phyloP scores from a whole-genome alignment of 2,113 vertebrate species.

The Struthio camelus region DNA sequence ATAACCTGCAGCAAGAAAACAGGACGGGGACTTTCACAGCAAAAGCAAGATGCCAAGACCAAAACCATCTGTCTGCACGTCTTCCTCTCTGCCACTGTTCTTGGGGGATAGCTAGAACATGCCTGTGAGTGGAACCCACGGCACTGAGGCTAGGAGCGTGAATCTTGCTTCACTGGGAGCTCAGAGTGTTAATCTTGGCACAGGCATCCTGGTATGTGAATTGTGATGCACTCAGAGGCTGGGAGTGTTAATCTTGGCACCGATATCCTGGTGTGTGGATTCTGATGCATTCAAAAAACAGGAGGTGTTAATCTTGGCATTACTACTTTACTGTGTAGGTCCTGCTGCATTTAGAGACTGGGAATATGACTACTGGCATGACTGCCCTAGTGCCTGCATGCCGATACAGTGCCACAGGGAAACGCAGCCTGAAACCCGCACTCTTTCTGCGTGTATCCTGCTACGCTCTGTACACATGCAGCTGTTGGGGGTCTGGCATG shows the following conservation, averaged over 20 bases:
- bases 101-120: conserved; percentile 5
- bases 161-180: not conserved
- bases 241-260: conserved; percentile 49
- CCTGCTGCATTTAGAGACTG: conserved; percentile 13
- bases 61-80: conserved; percentile 26
- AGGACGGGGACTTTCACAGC: not conserved
- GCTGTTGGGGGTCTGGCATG: not conserved
- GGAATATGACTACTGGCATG: not conserved
- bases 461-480: not conserved
- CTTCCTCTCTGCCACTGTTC: not conserved
- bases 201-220: not conserved
- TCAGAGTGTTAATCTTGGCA: conserved; percentile 36
- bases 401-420: not conserved
- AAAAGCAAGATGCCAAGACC: conserved; percentile 6
- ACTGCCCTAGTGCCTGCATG: not conserved
- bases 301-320: conserved; percentile 48
- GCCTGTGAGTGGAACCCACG: not conserved
- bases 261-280: not conserved
- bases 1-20: conserved; percentile 68
- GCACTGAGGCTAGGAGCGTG: not conserved
- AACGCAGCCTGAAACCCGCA: not conserved
- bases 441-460: not conserved
- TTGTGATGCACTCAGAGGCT: conserved; percentile 22
- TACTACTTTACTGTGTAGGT: not conserved
- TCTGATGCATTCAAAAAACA: not conserved